These are phyloP conservation scores for Phenacoccus solenopsis DNA, from an alignment of 1,140 invertebrate genomes.

Conservation along the genomic window DNA sequence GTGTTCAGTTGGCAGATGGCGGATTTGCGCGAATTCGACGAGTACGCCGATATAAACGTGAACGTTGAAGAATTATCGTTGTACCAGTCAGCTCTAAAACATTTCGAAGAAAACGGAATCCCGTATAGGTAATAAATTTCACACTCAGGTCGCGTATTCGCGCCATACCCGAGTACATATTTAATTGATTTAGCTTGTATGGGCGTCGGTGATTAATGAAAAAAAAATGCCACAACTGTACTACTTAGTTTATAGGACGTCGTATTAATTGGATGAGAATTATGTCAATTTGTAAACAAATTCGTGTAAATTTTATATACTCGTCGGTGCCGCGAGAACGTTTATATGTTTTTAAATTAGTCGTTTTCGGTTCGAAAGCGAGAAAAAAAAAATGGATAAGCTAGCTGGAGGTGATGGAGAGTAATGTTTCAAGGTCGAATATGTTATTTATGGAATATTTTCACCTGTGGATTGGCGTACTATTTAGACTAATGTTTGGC, in stretches of 20 bases:
- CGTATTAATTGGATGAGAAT: neutral
- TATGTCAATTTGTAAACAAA: neutral
- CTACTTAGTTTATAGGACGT: neutral
- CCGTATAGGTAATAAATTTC: constrained; percentile 47
- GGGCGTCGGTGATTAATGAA: neutral
- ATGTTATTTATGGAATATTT: too few relatives aligned
- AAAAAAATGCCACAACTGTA: too few relatives aligned
- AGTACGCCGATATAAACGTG: constrained; percentile 48
- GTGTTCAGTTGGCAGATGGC: constrained; percentile 53
- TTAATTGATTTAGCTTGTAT: neutral
- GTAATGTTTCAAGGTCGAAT: too few relatives aligned
- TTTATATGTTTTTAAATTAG: too few relatives aligned
- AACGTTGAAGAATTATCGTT: constrained; percentile 64
- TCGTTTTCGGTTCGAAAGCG: too few relatives aligned
- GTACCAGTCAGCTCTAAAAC: constrained; percentile 65
- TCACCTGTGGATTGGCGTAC: too few relatives aligned
- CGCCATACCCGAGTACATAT: neutral
- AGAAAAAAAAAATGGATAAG: too few relatives aligned
- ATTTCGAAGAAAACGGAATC: constrained; percentile 61
- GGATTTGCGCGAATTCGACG: constrained; percentile 77
- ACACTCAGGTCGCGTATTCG: neutral
- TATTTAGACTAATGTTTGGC: too few relatives aligned
- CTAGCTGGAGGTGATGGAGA: too few relatives aligned
- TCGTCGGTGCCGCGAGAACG: neutral
- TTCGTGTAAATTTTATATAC: neutral